A percentile compares a stretch with the other conserved stretches of the same genome.
These are phyloP conservation scores for Tridacna crocea DNA, from an alignment of 2,888 invertebrate genomes.

Conservation along the genomic window DNA sequence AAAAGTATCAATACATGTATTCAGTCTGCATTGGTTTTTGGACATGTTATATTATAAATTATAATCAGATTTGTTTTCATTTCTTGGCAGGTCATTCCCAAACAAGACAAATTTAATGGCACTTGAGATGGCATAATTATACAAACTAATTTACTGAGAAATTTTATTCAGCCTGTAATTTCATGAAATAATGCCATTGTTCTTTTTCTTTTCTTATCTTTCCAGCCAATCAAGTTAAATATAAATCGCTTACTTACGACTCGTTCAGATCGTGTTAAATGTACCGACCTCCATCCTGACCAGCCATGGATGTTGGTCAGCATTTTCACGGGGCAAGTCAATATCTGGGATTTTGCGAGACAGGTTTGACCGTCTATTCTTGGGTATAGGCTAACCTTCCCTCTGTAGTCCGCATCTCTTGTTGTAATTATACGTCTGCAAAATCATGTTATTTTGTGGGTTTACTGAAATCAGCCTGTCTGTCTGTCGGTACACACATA, in stretches of 20 bases:
- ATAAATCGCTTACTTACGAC: constrained; percentile 98
- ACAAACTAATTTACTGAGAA: too few species aligned
- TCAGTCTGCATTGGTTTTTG: too few species aligned
- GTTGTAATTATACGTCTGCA: background rate
- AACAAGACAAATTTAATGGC: constrained; percentile 10
- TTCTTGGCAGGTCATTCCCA: background rate
- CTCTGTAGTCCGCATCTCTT: background rate
- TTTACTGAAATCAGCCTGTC: background rate
- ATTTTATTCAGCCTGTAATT: too few species aligned
- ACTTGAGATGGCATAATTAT: too few species aligned
- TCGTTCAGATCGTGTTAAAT: constrained; percentile 98
- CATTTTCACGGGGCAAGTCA: constrained; percentile 98
- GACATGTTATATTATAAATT: too few species aligned
- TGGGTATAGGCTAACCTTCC: constrained; percentile 14
- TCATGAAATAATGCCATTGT: background rate
- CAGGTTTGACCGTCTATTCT: constrained; percentile 86
- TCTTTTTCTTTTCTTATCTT: constrained; percentile 19
- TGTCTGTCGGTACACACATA: too few species aligned
- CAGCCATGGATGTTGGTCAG: constrained; percentile 99
- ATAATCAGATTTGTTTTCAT: background rate
- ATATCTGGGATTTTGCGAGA: constrained; percentile 99
- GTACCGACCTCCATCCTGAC: constrained; percentile 97
- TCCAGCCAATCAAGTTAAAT: constrained; percentile 95
- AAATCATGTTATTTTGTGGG: background rate
- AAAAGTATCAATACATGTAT: too few species aligned